phyloP scores from a whole-genome alignment of 2,113 vertebrate species.

The Cromileptes altivelis region DNA sequence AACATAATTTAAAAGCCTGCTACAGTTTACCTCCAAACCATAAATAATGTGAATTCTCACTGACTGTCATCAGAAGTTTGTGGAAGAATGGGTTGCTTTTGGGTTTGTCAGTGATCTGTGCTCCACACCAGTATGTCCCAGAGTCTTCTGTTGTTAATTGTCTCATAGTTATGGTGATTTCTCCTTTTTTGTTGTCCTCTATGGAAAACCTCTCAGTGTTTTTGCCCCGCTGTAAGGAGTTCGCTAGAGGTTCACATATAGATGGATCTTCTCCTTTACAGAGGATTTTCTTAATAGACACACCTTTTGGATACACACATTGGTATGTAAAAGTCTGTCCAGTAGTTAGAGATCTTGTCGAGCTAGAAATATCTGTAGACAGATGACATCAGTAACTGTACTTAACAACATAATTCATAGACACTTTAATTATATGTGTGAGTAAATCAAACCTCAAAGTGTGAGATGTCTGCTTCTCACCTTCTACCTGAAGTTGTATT shows the following conservation, averaged over 20 bases:
- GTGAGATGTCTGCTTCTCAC: slow-evolving; percentile 4
- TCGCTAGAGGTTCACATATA: not conserved
- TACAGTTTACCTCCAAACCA: too few relatives aligned
- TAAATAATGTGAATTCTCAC: slow-evolving; percentile 26
- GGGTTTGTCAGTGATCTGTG: too few relatives aligned
- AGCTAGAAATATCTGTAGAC: accelerated
- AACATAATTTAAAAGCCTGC: too few relatives aligned
- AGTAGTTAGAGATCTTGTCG: accelerated
- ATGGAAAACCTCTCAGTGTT: not conserved
- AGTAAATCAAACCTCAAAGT: not conserved
- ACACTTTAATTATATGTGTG: not conserved
- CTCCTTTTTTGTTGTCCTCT: accelerated
- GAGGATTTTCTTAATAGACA: accelerated
- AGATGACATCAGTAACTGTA: not conserved
- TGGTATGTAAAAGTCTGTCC: slow-evolving; percentile 15
- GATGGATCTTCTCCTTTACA: slow-evolving; percentile 54
- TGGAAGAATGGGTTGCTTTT: not conserved
- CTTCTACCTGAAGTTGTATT: accelerated
- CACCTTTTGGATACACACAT: not conserved
- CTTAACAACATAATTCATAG: not conserved
- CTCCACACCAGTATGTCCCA: too few relatives aligned
- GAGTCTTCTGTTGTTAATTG: not conserved
- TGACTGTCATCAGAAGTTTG: not conserved
- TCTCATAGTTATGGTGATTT: slow-evolving; percentile 7
- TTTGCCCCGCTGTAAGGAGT: accelerated